phyloP scores from a whole-genome alignment of 2,113 vertebrate species.

The Esox niger region DNA sequence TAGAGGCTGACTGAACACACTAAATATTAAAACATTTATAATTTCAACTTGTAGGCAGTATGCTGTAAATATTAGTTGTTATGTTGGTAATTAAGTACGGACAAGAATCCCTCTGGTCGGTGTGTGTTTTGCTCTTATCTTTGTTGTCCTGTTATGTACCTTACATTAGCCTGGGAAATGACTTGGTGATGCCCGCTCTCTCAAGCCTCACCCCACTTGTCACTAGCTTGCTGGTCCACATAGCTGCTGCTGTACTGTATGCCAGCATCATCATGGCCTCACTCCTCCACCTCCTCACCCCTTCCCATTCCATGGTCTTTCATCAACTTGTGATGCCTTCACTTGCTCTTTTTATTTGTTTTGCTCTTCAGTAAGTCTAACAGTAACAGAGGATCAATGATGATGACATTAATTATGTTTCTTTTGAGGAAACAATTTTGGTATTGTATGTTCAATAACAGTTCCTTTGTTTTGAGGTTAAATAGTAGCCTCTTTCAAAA shows the following conservation, averaged over 20 bases:
- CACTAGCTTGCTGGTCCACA: constrained; percentile 56
- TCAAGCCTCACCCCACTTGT: constrained; percentile 74
- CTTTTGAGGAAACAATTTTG: neutral
- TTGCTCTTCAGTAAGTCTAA: constrained; percentile 48
- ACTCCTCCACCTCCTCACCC: constrained; percentile 49
- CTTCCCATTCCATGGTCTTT: constrained; percentile 21
- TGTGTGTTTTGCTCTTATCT: constrained; percentile 61
- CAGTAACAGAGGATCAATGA: constrained; percentile 82
- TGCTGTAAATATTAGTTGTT: too few relatives aligned
- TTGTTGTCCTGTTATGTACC: constrained; percentile 57
- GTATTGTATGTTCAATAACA: neutral
- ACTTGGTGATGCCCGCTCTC: constrained; percentile 86
- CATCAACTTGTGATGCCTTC: constrained; percentile 81
- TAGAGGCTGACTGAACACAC: neutral
- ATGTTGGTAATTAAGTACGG: constrained; percentile 27
- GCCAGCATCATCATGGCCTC: constrained; percentile 77
- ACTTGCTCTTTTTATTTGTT: constrained; percentile 61
- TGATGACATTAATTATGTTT: constrained; percentile 56
- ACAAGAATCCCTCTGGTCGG: constrained; percentile 40
- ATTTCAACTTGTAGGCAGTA: neutral
- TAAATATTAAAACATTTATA: too few relatives aligned
- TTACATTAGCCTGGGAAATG: constrained; percentile 70
- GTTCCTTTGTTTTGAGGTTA: too few relatives aligned
- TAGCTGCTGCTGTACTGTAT: constrained; percentile 41
- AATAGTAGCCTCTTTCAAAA: too few relatives aligned